Percentiles rank a stretch among this genome's conserved stretches.
Conservation (phyloP, 2,888 invertebrate species). For the Latrodectus elegans region DNA sequence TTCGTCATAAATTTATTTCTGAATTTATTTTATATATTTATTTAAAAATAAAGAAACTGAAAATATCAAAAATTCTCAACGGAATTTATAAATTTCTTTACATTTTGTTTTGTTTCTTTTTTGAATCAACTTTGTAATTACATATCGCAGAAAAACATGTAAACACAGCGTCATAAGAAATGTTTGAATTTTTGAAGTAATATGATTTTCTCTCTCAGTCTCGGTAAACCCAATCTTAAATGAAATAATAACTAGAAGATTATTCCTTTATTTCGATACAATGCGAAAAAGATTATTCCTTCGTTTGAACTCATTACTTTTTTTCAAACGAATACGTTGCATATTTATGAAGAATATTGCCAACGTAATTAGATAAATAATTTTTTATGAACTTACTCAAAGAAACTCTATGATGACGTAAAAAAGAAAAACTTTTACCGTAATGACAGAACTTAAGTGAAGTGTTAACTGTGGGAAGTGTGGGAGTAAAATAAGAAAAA, state of each 20-base stretch:
- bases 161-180: slow-evolving; percentile 3
- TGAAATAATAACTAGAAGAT: slow-evolving; percentile 19
- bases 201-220: slow-evolving; percentile 8
- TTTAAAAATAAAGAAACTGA: no score
- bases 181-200: not conserved
- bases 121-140: slow-evolving; percentile 15
- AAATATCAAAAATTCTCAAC: no score
- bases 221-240: slow-evolving; percentile 27
- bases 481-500: no score
- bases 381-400: slow-evolving; percentile 22
- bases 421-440: slow-evolving; percentile 12
- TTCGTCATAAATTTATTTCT: no score
- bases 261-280: not conserved
- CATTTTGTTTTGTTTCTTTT: no score
- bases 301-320: slow-evolving; percentile 31
- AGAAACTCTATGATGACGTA: slow-evolving; percentile 1
- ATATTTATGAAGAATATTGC: slow-evolving; percentile 56
- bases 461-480: not conserved
- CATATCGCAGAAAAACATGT: not conserved
- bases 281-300: not conserved
- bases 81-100: no score
- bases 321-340: slow-evolving; percentile 23
- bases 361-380: slow-evolving; percentile 32
- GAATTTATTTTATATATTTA: no score
- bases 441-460: slow-evolving; percentile 20